Base-by-base conservation (phyloP, 2,797 vertebrate species). In the Mormyrus proboscirostris region DNA sequence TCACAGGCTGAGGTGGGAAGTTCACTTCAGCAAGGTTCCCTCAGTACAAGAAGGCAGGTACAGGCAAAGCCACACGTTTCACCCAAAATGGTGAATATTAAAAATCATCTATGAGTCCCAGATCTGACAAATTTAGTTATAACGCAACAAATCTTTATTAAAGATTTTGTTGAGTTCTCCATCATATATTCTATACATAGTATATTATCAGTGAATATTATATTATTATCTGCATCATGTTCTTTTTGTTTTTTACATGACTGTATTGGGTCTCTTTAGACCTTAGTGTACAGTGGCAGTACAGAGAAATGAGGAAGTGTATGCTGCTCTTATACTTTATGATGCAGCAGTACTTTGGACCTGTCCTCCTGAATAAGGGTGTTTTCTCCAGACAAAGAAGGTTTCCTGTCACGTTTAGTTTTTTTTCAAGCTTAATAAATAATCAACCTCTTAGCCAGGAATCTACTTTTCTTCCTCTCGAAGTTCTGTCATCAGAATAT, bases 271-370 rank as follows among this genome's bases (percentile, higher is more conserved):
- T 47, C 79, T 83, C 41, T 73, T 14, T 73, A 38, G 65, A 10
- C 65, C 29, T 69, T 14, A 33, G 29, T 14, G 4, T 44, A n/a
- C 73, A 44, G 38, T 33, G 38, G 73, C 73, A 79, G 73, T 47
- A 79, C 33, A 44, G n/a, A 7, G 49, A 7, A 47, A 55, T 55
- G 25, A n/a, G 14, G 73, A 85, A 29, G 50, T 29, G 9, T 5
- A 14, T 29, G 25, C 19, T 53, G 50, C 9, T 25, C 9, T 50
- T 33, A 9, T 14, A 16, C 22, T 33, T 53, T 33, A 29, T 53
- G 47, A 53, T 55, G 2, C 3, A 55, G 38, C 83, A 83, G 86
- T 49, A 25, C 89, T 90, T 88, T 79, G 86, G 25, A 69, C 86
- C 51, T 6, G 19, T 88, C 41, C 86, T 62, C 16, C 19, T 90